A percentile compares a stretch with the other conserved stretches of the same genome.
These are phyloP conservation scores for Nematostella vectensis DNA, from an alignment of 92 coral and sea anemone genomes.

Conservation along the genomic window DNA sequence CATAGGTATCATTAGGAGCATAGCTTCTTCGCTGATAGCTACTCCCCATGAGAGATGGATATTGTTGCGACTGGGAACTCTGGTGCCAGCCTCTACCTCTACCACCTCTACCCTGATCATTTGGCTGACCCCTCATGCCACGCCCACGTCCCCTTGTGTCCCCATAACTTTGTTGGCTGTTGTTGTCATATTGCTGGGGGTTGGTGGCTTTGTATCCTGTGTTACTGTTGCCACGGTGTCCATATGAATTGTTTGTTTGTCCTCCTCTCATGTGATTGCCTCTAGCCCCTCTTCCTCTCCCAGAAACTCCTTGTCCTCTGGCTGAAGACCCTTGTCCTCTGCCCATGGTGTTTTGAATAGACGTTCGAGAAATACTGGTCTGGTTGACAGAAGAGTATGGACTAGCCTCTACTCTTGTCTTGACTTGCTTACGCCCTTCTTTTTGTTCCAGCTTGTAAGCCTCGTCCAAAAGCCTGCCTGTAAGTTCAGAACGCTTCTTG, in stretches of 20 bases:
- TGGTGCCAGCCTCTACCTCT: background rate
- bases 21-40: too few species aligned
- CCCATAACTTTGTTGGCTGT: too few species aligned
- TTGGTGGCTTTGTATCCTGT: constrained; percentile 2
- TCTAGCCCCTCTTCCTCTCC: constrained; percentile 14
- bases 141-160: background rate
- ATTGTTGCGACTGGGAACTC: background rate
- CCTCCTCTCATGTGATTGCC: too few species aligned
- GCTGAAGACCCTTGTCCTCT: constrained; percentile 1
- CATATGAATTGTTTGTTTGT: too few species aligned
- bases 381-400: constrained; percentile 49
- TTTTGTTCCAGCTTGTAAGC: constrained; percentile 65
- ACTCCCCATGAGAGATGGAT: background rate
- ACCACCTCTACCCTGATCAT: background rate
- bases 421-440: constrained; percentile 87
- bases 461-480: constrained; percentile 69
- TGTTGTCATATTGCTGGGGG: constrained; percentile 1
- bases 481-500: constrained; percentile 88
- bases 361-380: too few species aligned
- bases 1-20: background rate
- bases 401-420: constrained; percentile 71
- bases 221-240: constrained; percentile 10
- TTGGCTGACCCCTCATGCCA: background rate
- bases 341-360: too few species aligned
- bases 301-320: constrained; percentile 15